Evolutionary conservation across 1,140 invertebrate species (phyloP).

Genomic region (Nasonia vitripennis): DNA sequence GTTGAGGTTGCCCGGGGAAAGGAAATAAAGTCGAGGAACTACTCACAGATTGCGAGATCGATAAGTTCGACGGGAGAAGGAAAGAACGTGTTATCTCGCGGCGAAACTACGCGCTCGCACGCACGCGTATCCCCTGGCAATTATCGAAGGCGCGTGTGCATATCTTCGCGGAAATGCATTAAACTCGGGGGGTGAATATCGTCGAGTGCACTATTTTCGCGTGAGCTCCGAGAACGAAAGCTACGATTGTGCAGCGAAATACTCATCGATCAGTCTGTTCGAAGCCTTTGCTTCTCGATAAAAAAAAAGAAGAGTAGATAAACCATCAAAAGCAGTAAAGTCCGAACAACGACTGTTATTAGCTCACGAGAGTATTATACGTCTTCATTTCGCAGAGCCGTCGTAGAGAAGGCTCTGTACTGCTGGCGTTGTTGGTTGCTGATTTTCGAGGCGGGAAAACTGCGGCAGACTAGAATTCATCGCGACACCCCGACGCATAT

Average conservation of each 20-base stretch:
- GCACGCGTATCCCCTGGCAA: conserved; percentile 8
- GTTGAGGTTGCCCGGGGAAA: not conserved
- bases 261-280: too few relatives aligned
- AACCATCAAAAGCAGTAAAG: too few relatives aligned
- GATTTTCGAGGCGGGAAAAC: conserved; percentile 1
- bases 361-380: not conserved
- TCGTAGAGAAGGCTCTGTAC: not conserved
- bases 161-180: too few relatives aligned
- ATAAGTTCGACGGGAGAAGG: not conserved
- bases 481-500: conserved; percentile 7
- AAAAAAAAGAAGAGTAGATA: not conserved
- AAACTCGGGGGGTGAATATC: not conserved
- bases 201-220: not conserved
- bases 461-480: conserved; percentile 46
- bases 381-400: not conserved
- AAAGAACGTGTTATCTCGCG: not conserved
- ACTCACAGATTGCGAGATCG: not conserved
- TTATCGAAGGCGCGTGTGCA: not conserved
- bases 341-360: not conserved
- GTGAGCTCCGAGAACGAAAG: too few relatives aligned
- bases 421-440: not conserved
- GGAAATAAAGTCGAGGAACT: not conserved
- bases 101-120: conserved; percentile 2
- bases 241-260: too few relatives aligned
- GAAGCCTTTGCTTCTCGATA: too few relatives aligned